Evolutionary conservation across 2,113 vertebrate species (phyloP), one percentile per base, ranked within the genome.

Genomic region (Ailuropoda melanoleuca): DNA sequence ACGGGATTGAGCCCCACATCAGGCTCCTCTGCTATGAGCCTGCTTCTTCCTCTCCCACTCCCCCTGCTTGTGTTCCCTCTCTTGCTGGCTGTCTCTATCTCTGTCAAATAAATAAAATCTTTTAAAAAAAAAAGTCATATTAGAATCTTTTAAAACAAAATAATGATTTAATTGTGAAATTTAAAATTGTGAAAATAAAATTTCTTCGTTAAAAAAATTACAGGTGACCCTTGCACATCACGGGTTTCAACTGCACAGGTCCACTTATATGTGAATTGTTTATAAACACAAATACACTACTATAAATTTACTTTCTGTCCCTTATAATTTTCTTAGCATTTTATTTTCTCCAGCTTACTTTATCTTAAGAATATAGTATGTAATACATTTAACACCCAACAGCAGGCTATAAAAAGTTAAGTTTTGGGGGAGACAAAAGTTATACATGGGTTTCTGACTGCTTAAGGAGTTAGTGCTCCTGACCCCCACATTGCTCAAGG

Each of bases 181-280:
- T 94, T 29, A 37, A 92, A 84, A 89, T 53, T 95, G 66, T 31
- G 19, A 94, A 82, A 50, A 80, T 89, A 43, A 75, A 72, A 85
- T 56, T 37, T 58, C 10, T 81, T 87, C 5, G 88, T 78, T 82
- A 37, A 72, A 55, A 86, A 95, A 53, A 19, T 43, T 48, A 31
- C 3, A 31, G 43, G 17, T 29, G 43, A 48, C 74, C 39, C 43
- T 75, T 48, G 43, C 48, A 46, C 39, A 77, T 31, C 74, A 48
- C 14, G 15, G 14, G 8, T 77, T 29, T 77, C 24, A 48, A 77
- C 43, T 48, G 14, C 26, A 48, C 17, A 48, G 43, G 26, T 77
- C 72, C 24, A 46, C 72, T 74, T 48, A 29, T 4, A 48, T 77
- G 43, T 18, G 43, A 77, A 10, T 18, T 31, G 29, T 77, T 31